phyloP scores from a whole-genome alignment of 2,888 invertebrate genomes.

The Diloba caeruleocephala region DNA sequence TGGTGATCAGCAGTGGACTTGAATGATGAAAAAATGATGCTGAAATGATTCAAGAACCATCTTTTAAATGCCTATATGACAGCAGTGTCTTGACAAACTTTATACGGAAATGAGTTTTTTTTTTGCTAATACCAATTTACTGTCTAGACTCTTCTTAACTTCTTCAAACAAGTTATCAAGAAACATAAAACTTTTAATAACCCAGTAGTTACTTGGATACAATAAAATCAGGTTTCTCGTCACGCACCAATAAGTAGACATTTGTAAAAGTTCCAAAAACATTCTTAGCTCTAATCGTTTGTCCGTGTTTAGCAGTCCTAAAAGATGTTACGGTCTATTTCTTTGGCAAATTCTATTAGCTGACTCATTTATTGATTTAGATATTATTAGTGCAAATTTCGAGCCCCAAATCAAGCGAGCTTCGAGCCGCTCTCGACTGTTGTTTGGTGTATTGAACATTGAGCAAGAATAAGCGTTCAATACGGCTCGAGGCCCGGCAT shows the following conservation, averaged over 20 bases:
- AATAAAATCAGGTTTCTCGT: slow-evolving; percentile 32
- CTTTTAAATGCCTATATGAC: too few species aligned
- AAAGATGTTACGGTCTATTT: slow-evolving; percentile 34
- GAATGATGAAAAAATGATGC: too few species aligned
- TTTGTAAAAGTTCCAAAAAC: slow-evolving; percentile 34
- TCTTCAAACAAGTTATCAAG: not conserved
- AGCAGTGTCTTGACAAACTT: too few species aligned
- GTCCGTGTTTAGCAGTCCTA: slow-evolving; percentile 32
- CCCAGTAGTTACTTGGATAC: slow-evolving; percentile 36
- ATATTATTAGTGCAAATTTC: slow-evolving; percentile 6
- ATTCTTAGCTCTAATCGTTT: slow-evolving; percentile 46
- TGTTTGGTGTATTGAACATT: too few species aligned
- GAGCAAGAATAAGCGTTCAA: too few species aligned
- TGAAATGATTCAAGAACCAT: too few species aligned
- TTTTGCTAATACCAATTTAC: too few species aligned
- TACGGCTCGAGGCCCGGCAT: too few species aligned
- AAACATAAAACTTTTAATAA: slow-evolving; percentile 33
- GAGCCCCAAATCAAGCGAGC: too few species aligned
- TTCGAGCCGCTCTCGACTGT: too few species aligned
- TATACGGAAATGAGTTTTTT: too few species aligned
- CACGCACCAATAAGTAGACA: slow-evolving; percentile 41
- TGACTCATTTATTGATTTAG: slow-evolving; percentile 7
- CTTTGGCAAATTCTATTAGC: slow-evolving; percentile 9
- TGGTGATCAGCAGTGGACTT: too few species aligned
- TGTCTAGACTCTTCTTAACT: not conserved